phyloP scores from a whole-genome alignment of 2,113 vertebrate species.

The Garra rufa region DNA sequence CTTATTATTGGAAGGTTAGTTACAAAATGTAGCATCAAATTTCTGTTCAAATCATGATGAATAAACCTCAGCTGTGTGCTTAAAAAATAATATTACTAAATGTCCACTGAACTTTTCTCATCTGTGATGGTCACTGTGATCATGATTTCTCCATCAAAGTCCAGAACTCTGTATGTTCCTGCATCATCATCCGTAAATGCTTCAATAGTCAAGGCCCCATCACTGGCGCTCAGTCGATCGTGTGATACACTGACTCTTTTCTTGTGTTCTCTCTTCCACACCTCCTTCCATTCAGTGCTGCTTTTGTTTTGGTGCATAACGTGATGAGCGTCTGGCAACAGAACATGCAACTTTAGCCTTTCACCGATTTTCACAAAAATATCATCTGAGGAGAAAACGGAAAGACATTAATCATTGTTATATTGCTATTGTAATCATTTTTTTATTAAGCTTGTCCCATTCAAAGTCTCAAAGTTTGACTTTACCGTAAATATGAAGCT shows the following conservation, averaged over 20 bases:
- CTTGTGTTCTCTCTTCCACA: neutral
- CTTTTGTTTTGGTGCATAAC: neutral
- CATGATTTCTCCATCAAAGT: neutral
- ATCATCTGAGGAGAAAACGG: neutral
- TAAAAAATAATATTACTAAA: neutral
- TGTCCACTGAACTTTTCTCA: neutral
- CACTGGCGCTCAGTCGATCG: neutral
- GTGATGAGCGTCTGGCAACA: neutral
- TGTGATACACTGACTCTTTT: no score
- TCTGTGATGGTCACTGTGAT: neutral
- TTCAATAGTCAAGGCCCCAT: neutral
- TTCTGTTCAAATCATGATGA: neutral
- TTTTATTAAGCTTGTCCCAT: neutral
- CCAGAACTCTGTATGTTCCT: constrained; percentile 11
- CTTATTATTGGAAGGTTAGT: neutral
- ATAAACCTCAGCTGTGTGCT: neutral
- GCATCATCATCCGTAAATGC: neutral
- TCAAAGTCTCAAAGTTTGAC: no score
- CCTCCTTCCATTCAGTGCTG: neutral
- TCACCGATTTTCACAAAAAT: neutral
- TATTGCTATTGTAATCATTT: neutral
- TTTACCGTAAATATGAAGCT: neutral
- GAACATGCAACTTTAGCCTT: neutral
- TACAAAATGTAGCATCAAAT: no score
- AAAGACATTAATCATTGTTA: neutral